A percentile compares a stretch with the other conserved stretches of the same genome.
These are phyloP conservation scores for Adineta ricciae DNA, from an alignment of 2,888 invertebrate species.

Conservation along the genomic window DNA sequence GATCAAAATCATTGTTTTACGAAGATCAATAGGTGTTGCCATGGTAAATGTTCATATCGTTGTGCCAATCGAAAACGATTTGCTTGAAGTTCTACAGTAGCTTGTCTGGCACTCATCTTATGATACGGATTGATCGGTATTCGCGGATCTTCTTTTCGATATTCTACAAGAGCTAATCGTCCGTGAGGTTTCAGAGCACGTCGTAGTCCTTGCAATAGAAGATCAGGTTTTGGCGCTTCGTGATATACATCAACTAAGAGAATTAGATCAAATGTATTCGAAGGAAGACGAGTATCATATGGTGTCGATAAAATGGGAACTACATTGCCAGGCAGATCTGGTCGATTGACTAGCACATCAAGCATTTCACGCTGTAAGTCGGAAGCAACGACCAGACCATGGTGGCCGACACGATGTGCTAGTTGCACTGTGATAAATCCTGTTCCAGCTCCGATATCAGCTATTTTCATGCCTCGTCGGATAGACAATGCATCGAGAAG, in stretches of 20 bases:
- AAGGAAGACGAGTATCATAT: not conserved
- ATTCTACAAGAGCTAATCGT: not conserved
- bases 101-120: not conserved
- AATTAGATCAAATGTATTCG: not conserved
- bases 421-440: not conserved
- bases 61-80: not conserved
- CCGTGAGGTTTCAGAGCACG: not conserved
- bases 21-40: not conserved
- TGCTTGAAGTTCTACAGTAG: not conserved
- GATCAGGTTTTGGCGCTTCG: not conserved
- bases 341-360: not conserved
- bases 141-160: not conserved
- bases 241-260: not conserved
- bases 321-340: not conserved
- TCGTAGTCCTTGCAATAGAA: not conserved
- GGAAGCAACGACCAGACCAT: not conserved
- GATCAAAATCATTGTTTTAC: not conserved
- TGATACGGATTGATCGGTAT: not conserved
- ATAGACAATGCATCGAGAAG: not conserved
- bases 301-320: not conserved
- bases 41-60: not conserved
- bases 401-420: not conserved
- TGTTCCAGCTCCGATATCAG: not conserved
- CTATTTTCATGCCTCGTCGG: not conserved
- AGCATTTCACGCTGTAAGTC: not conserved